phyloP scores from a whole-genome alignment of 2,113 vertebrate species.

The Ailuropoda melanoleuca region DNA sequence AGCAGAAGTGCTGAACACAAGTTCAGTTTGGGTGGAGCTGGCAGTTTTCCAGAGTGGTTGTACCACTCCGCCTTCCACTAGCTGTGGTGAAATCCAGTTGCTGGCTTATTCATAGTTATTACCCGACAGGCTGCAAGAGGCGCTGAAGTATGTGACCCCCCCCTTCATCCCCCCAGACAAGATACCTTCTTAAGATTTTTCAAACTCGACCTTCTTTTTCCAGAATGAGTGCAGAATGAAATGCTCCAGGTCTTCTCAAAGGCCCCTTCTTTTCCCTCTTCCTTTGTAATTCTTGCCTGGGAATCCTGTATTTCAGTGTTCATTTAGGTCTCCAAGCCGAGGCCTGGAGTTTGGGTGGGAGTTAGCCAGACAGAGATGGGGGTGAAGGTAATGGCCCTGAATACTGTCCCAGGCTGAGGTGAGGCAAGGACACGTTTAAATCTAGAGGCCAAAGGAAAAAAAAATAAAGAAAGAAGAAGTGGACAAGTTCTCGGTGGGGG shows the following conservation, averaged over 20 bases:
- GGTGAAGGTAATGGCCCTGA: background rate
- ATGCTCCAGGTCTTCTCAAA: background rate
- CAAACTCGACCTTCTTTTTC: background rate
- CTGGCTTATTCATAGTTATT: background rate
- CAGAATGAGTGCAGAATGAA: background rate
- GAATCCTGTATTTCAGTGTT: background rate
- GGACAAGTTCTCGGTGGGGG: background rate
- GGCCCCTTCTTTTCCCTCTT: background rate
- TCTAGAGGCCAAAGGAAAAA: too few species aligned
- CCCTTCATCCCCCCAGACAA: background rate
- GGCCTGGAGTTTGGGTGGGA: background rate
- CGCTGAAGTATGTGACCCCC: background rate
- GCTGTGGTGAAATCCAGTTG: background rate
- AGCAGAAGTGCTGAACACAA: background rate
- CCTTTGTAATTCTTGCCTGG: background rate
- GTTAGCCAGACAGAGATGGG: background rate
- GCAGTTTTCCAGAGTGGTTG: background rate
- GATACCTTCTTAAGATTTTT: background rate
- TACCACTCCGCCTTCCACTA: background rate
- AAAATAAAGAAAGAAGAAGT: background rate
- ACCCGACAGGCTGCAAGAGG: background rate
- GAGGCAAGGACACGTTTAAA: background rate
- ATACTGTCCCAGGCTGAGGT: conserved; percentile 25
- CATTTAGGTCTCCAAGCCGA: background rate
- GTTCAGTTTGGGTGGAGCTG: background rate